Conservation (phyloP, 2,113 vertebrate species). For the Pollachius pollachius region DNA sequence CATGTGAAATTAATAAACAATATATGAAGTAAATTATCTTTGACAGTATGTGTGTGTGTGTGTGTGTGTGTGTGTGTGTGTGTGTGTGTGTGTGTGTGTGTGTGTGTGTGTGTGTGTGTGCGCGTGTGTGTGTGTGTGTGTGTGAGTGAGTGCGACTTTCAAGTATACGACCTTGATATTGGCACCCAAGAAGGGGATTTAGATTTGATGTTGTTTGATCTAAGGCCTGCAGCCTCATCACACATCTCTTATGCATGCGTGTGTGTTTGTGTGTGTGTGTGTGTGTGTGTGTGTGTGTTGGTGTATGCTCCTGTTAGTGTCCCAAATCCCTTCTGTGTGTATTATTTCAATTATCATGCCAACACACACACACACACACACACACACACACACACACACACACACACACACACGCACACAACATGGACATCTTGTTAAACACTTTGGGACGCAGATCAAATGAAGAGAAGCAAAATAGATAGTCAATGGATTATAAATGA, state of each 20-base stretch:
- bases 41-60: neutral
- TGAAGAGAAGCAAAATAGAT: conserved; percentile 30
- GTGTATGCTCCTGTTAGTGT: conserved; percentile 4
- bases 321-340: conserved; percentile 20
- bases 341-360: neutral
- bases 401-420: neutral
- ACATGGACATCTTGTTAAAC: too few species aligned
- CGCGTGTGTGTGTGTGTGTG: conserved; percentile 2
- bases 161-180: neutral
- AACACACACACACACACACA: neutral
- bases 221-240: neutral
- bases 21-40: neutral
- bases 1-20: neutral
- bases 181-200: conserved; percentile 22
- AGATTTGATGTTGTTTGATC: conserved; percentile 34
- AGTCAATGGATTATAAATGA: conserved; percentile 1
- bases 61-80: neutral
- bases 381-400: neutral
- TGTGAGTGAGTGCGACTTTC: neutral
- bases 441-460: conserved; percentile 26
- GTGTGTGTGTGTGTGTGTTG: conserved; percentile 8
- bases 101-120: conserved; percentile 1
- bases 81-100: neutral
- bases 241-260: neutral
- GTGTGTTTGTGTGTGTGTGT: conserved; percentile 16